These are phyloP conservation scores for Notarius lentiginosus DNA, from an alignment of 2,113 vertebrate species.

Conservation along the genomic window DNA sequence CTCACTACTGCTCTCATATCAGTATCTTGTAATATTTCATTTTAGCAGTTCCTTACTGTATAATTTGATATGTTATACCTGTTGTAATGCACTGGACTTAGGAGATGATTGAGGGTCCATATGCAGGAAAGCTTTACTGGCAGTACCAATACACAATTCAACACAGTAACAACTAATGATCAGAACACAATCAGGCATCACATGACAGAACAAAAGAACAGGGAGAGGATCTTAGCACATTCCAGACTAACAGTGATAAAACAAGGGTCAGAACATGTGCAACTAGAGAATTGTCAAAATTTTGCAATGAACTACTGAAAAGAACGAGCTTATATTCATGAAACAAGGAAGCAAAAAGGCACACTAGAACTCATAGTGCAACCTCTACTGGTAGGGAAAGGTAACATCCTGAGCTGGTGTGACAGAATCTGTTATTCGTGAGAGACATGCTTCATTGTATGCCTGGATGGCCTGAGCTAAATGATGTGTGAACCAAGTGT, in stretches of 20 bases:
- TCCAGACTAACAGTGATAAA: background rate
- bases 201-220: background rate
- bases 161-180: background rate
- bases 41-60: background rate
- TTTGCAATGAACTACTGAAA: background rate
- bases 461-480: background rate
- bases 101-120: background rate
- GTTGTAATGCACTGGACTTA: background rate
- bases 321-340: background rate
- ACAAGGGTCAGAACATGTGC: background rate
- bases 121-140: background rate
- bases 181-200: background rate
- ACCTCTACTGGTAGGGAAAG: background rate
- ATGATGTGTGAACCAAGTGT: background rate
- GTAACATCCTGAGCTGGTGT: background rate
- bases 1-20: background rate
- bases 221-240: background rate
- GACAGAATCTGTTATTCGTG: background rate
- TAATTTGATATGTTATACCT: background rate
- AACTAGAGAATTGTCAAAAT: background rate
- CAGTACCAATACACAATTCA: background rate
- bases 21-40: background rate
- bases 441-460: background rate
- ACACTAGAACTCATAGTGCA: background rate
- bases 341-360: background rate